Evolutionary conservation across 2,888 invertebrate genomes (phyloP).

Genomic region (Mesoligia furuncula): DNA sequence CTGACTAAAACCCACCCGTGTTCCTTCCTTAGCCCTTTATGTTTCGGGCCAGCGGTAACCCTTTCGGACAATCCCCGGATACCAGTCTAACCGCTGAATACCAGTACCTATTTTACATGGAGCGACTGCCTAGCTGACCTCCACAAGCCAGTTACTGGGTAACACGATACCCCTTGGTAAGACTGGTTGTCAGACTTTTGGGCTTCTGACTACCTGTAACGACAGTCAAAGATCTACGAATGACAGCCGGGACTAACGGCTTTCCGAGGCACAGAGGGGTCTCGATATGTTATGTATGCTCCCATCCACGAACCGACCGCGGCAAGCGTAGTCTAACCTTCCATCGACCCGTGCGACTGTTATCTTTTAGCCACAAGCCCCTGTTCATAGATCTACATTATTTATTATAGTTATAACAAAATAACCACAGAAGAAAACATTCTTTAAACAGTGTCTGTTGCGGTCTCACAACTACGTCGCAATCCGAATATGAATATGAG

Average conservation of each 20-base stretch:
- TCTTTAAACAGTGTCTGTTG: neutral
- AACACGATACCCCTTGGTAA: neutral
- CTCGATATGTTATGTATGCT: neutral
- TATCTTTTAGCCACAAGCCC: neutral
- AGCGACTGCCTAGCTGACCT: neutral
- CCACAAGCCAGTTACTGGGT: neutral
- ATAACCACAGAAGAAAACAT: constrained; percentile 17
- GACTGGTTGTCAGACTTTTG: neutral
- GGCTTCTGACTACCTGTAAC: neutral
- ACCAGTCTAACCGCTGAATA: too few relatives aligned
- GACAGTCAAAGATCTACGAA: neutral
- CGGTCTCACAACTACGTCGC: constrained; percentile 17
- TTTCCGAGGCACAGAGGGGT: too few relatives aligned
- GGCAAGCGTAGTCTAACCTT: neutral
- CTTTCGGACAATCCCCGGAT: too few relatives aligned
- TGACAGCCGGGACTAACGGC: too few relatives aligned
- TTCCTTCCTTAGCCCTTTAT: too few relatives aligned
- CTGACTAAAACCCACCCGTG: too few relatives aligned
- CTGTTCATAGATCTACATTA: neutral
- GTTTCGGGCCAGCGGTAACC: too few relatives aligned
- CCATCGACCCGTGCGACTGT: neutral
- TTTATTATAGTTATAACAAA: neutral
- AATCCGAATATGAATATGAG: constrained; percentile 34
- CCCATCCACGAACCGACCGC: neutral
- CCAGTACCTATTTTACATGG: too few relatives aligned